Percentiles rank a stretch among this genome's conserved stretches.
phyloP scores from a whole-genome alignment of 1,140 invertebrate species.

The Ephestia elutella region DNA sequence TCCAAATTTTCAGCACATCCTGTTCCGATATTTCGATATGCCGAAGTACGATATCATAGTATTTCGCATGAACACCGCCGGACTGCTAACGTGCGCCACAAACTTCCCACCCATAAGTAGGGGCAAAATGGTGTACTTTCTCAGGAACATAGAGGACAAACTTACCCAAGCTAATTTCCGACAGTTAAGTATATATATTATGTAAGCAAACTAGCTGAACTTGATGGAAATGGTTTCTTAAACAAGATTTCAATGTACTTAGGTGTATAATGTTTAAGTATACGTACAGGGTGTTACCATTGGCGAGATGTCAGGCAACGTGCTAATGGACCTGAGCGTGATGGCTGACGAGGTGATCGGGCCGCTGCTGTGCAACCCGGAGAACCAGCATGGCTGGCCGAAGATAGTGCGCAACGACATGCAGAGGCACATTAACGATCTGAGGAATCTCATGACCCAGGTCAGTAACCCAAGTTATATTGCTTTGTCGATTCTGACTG shows the following conservation, averaged over 20 bases:
- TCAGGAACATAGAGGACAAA: slow-evolving; percentile 47
- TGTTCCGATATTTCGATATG: slow-evolving; percentile 55
- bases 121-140: slow-evolving; percentile 61
- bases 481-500: too few relatives aligned
- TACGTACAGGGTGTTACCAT: slow-evolving; percentile 75
- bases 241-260: background rate
- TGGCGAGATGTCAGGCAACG: slow-evolving; percentile 86
- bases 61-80: slow-evolving; percentile 59
- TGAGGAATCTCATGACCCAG: slow-evolving; percentile 74
- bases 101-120: slow-evolving; percentile 52
- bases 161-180: slow-evolving; percentile 49
- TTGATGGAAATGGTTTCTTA: too few relatives aligned
- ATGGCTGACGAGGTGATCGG: slow-evolving; percentile 88
- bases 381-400: slow-evolving; percentile 85
- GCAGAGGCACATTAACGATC: slow-evolving; percentile 81
- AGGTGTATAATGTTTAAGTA: background rate
- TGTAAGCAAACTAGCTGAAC: background rate
- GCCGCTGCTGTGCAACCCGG: slow-evolving; percentile 80
- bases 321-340: slow-evolving; percentile 84
- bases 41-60: slow-evolving; percentile 53
- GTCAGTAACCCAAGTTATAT: too few relatives aligned
- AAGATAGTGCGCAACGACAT: slow-evolving; percentile 84
- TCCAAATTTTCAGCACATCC: slow-evolving; percentile 42
- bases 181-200: slow-evolving; percentile 29
- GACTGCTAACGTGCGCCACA: slow-evolving; percentile 44